Conservation (phyloP, 1,140 invertebrate species). For the Caenorhabditis latens region DNA sequence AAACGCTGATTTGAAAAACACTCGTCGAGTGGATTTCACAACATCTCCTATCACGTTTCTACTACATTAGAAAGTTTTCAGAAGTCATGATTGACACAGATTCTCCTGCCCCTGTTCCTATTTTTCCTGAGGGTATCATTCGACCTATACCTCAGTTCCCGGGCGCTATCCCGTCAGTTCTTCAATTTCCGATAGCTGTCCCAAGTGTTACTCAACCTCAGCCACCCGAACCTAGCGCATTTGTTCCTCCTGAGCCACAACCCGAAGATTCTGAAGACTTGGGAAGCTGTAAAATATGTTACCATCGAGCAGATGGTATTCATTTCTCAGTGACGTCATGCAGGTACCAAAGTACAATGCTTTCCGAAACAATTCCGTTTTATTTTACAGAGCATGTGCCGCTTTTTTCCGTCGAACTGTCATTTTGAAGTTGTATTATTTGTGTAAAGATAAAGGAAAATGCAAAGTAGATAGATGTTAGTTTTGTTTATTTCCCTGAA, state of each 20-base stretch:
- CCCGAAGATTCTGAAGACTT: neutral
- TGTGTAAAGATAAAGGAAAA: conserved; percentile 27
- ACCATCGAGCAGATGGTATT: conserved; percentile 23
- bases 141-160: conserved; percentile 3
- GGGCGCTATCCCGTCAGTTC: neutral
- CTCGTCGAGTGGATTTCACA: too few relatives aligned
- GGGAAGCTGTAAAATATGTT: conserved; percentile 9
- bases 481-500: neutral
- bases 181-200: too few relatives aligned
- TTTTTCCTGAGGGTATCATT: neutral
- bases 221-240: too few relatives aligned
- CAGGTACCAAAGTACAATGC: conserved; percentile 22
- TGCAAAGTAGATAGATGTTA: conserved; percentile 47
- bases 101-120: too few relatives aligned
- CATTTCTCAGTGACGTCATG: conserved; percentile 39
- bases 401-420: conserved; percentile 53
- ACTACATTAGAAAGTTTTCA: neutral
- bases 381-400: conserved; percentile 46
- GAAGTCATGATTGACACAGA: neutral
- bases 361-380: neutral
- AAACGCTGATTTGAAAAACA: neutral
- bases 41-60: too few relatives aligned
- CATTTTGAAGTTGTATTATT: conserved; percentile 41
- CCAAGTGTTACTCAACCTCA: too few relatives aligned
- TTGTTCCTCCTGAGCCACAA: too few relatives aligned